phyloP scores from a whole-genome alignment of 2,888 invertebrate species.

The Cybosia mesomella region DNA sequence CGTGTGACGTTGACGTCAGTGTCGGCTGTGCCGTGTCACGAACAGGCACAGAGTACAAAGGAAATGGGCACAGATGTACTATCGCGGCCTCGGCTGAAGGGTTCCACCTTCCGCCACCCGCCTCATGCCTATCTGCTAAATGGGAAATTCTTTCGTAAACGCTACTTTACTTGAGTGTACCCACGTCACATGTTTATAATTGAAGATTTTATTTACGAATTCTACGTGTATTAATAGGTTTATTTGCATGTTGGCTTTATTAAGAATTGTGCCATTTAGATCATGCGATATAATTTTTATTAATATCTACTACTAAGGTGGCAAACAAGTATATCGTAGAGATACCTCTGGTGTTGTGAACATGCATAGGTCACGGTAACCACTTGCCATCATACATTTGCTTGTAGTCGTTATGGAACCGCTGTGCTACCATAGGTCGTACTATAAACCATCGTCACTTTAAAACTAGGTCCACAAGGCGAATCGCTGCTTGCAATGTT shows the following conservation, averaged over 20 bases:
- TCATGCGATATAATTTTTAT: not conserved
- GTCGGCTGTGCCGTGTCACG: conserved; percentile 37
- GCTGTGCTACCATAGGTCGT: not conserved
- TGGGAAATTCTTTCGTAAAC: conserved; percentile 16
- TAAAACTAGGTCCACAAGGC: too few species aligned
- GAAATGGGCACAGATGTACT: conserved; percentile 21
- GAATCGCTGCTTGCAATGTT: too few species aligned
- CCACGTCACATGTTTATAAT: conserved; percentile 23
- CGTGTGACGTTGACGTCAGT: conserved; percentile 28
- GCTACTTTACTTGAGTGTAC: conserved; percentile 17
- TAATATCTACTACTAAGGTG: not conserved
- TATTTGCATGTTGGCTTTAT: conserved; percentile 6
- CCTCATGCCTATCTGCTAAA: conserved; percentile 26
- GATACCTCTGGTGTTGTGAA: too few species aligned
- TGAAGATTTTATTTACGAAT: conserved; percentile 14
- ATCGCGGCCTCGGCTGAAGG: conserved; percentile 25
- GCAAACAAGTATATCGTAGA: not conserved
- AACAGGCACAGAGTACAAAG: conserved; percentile 35
- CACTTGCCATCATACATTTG: not conserved
- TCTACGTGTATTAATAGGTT: not conserved
- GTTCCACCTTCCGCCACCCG: conserved; percentile 14
- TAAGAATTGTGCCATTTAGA: not conserved
- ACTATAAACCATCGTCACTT: too few species aligned
- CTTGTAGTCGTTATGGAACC: not conserved
- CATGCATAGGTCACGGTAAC: not conserved